Base-by-base conservation (phyloP, 64 coral and sea anemone species). In the Acropora yongei region DNA sequence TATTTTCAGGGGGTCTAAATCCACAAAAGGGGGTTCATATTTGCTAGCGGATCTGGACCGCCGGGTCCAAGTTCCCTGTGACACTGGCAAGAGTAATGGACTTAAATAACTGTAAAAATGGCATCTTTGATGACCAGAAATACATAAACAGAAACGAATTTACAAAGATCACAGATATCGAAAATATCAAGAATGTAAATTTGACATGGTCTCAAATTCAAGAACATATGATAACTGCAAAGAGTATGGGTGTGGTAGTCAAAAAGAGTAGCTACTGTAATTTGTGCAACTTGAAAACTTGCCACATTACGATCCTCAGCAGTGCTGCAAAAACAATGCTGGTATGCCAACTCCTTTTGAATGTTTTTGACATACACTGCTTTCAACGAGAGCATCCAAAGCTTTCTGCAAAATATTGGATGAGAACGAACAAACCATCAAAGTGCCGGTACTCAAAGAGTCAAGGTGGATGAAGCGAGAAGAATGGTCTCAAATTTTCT, bases 121-220 rank as follows among this genome's bases (percentile, higher is more conserved):
- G 87, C 67, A 83, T 95, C 72, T 91, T 95, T 87, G 78, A 95
- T 65, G 82, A 95, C 86, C 55, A 74, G 58, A 95, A 95, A 55
- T 94, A 81, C 67, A 20, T 89, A 44, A 88, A 88, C 77, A 89
- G 86, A 18, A 94, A 94, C 88, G 85, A 91, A 91, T 91, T 61
- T 63, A 90, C 93, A 67, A 72, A 90, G 79, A 95, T 95, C 68
- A 87, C 40, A 67, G 81, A 95, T 67, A 79, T 79, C 77, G 48
- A 79, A 66, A 77, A 90, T 3, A 92, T 86, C 74, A 76, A 75
- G n/a, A 68, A 92, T 76, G 90, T 86, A 30, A 85, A 92, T 86
- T 63, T 92, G 65, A 77, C 14, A 7, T 46, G 44, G 42, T 47
- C 81, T 63, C 47, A 91, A 73, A 81, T 81, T 48, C 60, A 91